Evolutionary conservation across 2,797 vertebrate species (phyloP).

Genomic region (Pangasius krempfi): DNA sequence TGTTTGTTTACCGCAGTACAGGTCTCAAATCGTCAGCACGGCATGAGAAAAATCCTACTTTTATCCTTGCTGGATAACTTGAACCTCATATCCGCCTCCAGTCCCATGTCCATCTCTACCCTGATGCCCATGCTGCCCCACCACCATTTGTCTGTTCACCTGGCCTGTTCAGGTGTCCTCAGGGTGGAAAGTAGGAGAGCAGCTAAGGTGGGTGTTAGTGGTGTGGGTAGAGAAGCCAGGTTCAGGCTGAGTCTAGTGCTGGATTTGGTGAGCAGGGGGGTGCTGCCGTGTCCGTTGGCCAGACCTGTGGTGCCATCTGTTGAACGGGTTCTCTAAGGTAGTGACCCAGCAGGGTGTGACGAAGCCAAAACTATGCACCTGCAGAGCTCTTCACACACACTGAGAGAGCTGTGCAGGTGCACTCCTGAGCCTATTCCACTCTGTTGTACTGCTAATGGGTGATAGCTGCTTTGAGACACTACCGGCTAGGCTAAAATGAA

Average conservation of each 20-base stretch:
- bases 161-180: conserved; percentile 21
- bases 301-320: conserved; percentile 54
- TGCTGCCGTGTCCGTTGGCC: conserved; percentile 38
- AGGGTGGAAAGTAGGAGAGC: conserved; percentile 20
- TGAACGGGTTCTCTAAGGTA: conserved; percentile 48
- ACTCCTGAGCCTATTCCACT: conserved; percentile 30
- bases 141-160: conserved; percentile 24
- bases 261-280: conserved; percentile 32
- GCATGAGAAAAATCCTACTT: conserved; percentile 46
- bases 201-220: conserved; percentile 47
- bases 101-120: conserved; percentile 7
- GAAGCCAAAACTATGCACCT: conserved; percentile 33
- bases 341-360: conserved; percentile 39
- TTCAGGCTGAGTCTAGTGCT: conserved; percentile 27
- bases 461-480: conserved; percentile 13
- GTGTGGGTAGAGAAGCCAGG: conserved; percentile 4
- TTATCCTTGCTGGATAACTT: conserved; percentile 38
- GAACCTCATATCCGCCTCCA: conserved; percentile 21
- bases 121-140: background rate
- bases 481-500: background rate
- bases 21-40: conserved; percentile 36
- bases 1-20: conserved; percentile 55
- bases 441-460: conserved; percentile 25
- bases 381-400: conserved; percentile 43
- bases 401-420: conserved; percentile 27